These are phyloP conservation scores for Eristalinus sepulchralis DNA, from an alignment of 2,888 invertebrate species.

Conservation along the genomic window DNA sequence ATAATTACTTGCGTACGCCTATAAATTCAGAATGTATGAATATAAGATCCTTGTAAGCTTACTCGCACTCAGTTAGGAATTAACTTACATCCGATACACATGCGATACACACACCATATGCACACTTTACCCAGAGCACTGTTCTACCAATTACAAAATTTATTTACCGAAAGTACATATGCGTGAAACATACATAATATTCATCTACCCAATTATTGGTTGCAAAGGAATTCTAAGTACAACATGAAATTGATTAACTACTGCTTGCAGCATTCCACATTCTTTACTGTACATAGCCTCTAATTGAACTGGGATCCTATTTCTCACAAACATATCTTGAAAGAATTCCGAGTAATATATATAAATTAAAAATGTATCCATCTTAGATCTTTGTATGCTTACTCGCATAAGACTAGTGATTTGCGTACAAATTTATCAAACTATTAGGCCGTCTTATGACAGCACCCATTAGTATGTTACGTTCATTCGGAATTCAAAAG, in stretches of 20 bases:
- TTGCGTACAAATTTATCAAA: neutral
- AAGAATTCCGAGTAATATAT: neutral
- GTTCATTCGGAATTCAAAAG: neutral
- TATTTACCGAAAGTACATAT: no score
- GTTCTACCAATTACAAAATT: no score
- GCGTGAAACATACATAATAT: no score
- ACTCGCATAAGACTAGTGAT: neutral
- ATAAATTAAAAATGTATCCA: neutral
- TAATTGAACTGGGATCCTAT: neutral
- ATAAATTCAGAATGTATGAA: no score
- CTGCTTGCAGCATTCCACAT: neutral
- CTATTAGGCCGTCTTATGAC: neutral
- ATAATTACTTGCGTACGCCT: no score
- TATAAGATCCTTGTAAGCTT: no score
- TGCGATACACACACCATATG: no score
- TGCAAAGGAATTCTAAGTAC: neutral
- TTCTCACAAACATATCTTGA: neutral
- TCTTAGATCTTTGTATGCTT: neutral
- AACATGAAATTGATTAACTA: neutral
- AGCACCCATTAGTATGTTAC: neutral
- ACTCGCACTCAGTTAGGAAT: no score
- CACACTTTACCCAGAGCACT: no score
- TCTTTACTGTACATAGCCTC: neutral
- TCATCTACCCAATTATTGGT: neutral
- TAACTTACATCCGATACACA: no score